Evolutionary conservation across 2,888 invertebrate species (phyloP), one percentile per base, ranked within the genome.

Genomic region (Cetonia aurata): DNA sequence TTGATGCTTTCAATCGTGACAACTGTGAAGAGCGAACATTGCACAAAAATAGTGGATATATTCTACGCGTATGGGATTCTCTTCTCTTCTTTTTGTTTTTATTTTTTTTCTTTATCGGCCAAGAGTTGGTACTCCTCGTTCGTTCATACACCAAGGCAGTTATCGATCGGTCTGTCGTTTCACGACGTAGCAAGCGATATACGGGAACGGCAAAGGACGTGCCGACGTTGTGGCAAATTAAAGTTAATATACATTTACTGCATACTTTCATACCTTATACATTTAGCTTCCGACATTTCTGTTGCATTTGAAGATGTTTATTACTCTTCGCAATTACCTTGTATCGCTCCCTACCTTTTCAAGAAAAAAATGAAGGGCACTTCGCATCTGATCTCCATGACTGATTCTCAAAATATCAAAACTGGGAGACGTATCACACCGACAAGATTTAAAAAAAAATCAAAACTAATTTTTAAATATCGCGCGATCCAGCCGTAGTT

Each of bases 1-100:
- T 62, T 62, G 62, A 62, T 62, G 62, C 62, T 62, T 62, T 62
- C 62, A 62, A 62, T 62, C 62, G 62, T 62, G 62, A 62, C 62
- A 62, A 62, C 62, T 62, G 37, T 37, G 37, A 48, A 31, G 33
- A 62, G 31, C 48, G 62, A 62, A 62, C 50, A 62, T 62, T 62
- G 50, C 62, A 62, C 62, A 62, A 62, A 62, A 62, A 62, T 62
- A 62, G 50, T 62, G 62, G 62, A 62, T 62, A 50, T 62, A 62
- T 62, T 50, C 62, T 62, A 62, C 62, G 62, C 62, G 62, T 62
- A 44, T 62, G 50, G 46, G 48, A 33, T 48, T 62, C 62, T 37
- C 3, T 3, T 37, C 62, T 50, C n/a, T n/a, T n/a, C n/a, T n/a
- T n/a, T n/a, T n/a, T n/a, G n/a, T n/a, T n/a, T n/a, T n/a, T n/a